Evolutionary conservation across 2,888 invertebrate species (phyloP), one percentile per base, ranked within the genome.

Genomic region (Agrenia bidenticulata): DNA sequence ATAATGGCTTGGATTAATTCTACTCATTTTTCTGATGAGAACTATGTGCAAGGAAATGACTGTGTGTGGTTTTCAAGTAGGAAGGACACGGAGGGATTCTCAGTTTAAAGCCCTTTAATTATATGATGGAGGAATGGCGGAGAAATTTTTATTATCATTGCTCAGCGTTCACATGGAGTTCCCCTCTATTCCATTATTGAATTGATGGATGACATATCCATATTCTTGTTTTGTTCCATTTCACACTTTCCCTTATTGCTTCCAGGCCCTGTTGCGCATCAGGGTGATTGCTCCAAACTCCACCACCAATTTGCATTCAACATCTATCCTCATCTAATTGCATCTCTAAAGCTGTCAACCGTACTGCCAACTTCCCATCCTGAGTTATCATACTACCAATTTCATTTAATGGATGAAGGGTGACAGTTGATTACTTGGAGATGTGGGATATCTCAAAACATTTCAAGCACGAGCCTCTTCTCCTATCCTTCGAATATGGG

Each of bases 261-360:
- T 17, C 19, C 15, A 5, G n/a, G 45, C 45, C 45, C 45, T 45
- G 45, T 45, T 45, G 45, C 45, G 19, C 32, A 32, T 32, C 32
- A 32, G 32, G 11, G 11, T 32, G 32, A 32, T 32, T 45, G 5
- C 45, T 17, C 45, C 45, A 45, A 45, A 17, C 45, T 5, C 45
- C 45, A 45, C 45, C 45, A 45, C 19, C 19, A 45, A 45, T 45
- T 45, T 45, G 45, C 45, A 45, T 45, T 19, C 45, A 45, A 15
- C 45, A 45, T 19, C 45, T 5, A 15, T 19, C 19, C 45, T 45
- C 19, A 19, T 45, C 45, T 45, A 45, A 45, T 45, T 45, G 45
- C 15, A 45, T 45, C 19, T 17, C 45, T 19, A 45, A 45, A 17
- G 15, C 45, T 45, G 45, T 45, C 45, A 45, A 4, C 19, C 19